Evolutionary conservation across 2,113 vertebrate genomes (phyloP), one percentile per base, ranked within the genome.

Genomic region (Cololabis saira): DNA sequence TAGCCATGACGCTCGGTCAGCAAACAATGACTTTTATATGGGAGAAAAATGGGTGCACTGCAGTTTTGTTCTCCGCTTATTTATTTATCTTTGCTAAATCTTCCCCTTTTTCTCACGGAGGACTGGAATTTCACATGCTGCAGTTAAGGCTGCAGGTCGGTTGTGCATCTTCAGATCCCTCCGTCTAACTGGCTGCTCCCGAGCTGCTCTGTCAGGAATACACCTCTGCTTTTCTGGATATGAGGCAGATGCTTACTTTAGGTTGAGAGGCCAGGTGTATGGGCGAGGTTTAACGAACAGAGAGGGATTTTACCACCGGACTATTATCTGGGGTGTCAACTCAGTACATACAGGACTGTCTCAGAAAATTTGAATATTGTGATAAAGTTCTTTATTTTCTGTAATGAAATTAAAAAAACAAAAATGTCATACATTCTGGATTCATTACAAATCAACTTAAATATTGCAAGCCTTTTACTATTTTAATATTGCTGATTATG

Each of bases 11-110:
- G 59, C 82, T 87, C 76, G 85, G 74, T 90, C 86, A 87, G 84
- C 89, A 89, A 89, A 89, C 84, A 87, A 84, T 75, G 70, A 82
- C 68, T 81, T 79, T 68, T 65, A 54, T 73, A 52, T 61, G 52
- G 49, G 55, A 83, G 71, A 89, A 61, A 73, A 81, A 67, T 61
- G 74, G 67, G 68, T 62, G 56, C 55, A 53, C 80, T 59, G 68
- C 63, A 44, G 52, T 56, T 64, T 51, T 60, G 9, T 58, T 47
- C 62, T 71, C 62, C 76, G 63, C 44, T 44, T 22, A 44, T 61
- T 78, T 51, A 48, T 19, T 24, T 44, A 54, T 64, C 45, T 43
- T 45, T n/a, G 33, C 61, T 0, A 74, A 51, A 66, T 74, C 40
- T 62, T 19, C 65, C 24, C 8, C 1, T 40, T 74, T 81, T 74